Conservation (phyloP, 2,797 vertebrate species). For the Acanthopagrus latus region DNA sequence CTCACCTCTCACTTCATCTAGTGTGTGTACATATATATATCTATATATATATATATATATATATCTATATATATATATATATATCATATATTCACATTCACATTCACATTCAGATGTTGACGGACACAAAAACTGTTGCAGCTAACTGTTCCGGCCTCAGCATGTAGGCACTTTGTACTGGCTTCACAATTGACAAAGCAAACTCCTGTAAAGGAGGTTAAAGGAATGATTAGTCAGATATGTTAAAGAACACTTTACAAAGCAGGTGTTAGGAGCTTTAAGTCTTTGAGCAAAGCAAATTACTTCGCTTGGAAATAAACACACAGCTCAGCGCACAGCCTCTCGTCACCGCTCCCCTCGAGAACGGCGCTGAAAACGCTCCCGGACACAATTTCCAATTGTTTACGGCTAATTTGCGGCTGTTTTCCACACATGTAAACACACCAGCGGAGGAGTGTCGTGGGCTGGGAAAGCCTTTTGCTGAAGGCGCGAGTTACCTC, state of each 20-base stretch:
- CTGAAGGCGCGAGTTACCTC: conserved; percentile 51
- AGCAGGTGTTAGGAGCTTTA: conserved; percentile 55
- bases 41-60: conserved; percentile 17
- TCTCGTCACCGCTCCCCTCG: conserved; percentile 16
- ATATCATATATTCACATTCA: no score
- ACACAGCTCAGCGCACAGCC: conserved; percentile 8
- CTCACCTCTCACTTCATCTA: conserved; percentile 1
- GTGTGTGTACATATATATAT: conserved; percentile 4
- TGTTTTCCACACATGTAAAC: conserved; percentile 70
- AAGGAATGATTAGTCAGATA: conserved; percentile 44
- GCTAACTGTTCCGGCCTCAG: conserved; percentile 47
- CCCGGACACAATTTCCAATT: conserved; percentile 59
- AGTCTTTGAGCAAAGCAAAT: conserved; percentile 55
- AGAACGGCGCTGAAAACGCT: conserved; percentile 25
- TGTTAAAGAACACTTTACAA: conserved; percentile 57
- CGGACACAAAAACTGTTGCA: conserved; percentile 25
- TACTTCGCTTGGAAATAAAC: conserved; percentile 28
- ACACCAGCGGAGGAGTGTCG: conserved; percentile 36
- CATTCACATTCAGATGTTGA: conserved; percentile 28
- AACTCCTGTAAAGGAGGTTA: conserved; percentile 33
- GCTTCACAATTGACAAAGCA: conserved; percentile 47
- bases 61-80: conserved; percentile 5
- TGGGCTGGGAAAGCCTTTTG: not conserved
- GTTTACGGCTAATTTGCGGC: conserved; percentile 74
- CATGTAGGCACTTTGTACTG: conserved; percentile 23